Evolutionary conservation across 2,113 vertebrate genomes (phyloP), one percentile per base, ranked within the genome.

Genomic region (Callorhinus ursinus): DNA sequence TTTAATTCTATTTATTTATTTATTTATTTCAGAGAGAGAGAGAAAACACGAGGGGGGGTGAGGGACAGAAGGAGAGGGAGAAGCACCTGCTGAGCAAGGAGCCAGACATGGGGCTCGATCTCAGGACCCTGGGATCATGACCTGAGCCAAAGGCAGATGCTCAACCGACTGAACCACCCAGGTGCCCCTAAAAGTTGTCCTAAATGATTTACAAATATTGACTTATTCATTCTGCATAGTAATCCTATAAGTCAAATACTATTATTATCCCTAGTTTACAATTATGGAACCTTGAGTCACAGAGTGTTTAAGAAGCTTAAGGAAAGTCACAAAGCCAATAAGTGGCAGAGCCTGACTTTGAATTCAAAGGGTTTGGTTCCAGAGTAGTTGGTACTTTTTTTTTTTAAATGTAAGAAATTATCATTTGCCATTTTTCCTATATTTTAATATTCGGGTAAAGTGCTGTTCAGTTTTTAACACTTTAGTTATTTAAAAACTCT

Each of bases 401-500:
- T 88, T 67, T 87, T 86, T 28, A 24, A 19, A 80, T 57, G 19
- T 77, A 49, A 61, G 10, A 79, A 83, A 71, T 26, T 63, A 63
- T 63, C 9, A 72, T 11, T 51, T 79, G 16, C 4, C 39, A 80
- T 55, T 84, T 9, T 84, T 80, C 19, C 12, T 76, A n/a, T 15
- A 4, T 89, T 49, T 36, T 92, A 94, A 82, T 63, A 82, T 81
- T 82, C 59, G 72, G 19, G 4, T 82, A 65, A 77, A 79, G 28
- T 33, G 22, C 2, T 65, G 22, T 59, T 81, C 13, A 79, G 13
- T 69, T 36, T 3, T 79, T 86, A 57, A 39, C 11, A 53, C 3
- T 53, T 86, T 6, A 42, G n/a, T 63, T 96, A 21, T 51, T 65
- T 92, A 33, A 82, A 97, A 94, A 92, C 19, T n/a, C 12, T 82